These are phyloP conservation scores for Emydocephalus ijimae DNA, from an alignment of 2,113 vertebrate species.

Conservation along the genomic window DNA sequence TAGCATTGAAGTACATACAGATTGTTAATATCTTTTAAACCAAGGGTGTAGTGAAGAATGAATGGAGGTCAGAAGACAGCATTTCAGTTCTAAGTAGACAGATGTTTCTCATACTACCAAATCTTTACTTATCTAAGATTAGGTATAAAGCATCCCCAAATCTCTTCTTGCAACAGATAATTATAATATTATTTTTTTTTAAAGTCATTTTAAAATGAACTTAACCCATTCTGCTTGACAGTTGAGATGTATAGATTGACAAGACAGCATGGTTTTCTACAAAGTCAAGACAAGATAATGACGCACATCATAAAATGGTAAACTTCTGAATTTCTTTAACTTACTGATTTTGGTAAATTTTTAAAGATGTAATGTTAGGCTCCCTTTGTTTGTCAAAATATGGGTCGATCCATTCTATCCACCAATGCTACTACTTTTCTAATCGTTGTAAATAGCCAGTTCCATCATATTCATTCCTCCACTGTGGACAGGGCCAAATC, in stretches of 20 bases:
- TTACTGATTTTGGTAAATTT: neutral
- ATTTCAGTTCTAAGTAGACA: constrained; percentile 34
- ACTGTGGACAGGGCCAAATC: too few species aligned
- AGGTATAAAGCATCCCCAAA: constrained; percentile 34
- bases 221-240: accelerated
- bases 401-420: constrained; percentile 14
- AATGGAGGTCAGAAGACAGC: constrained; percentile 18
- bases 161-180: constrained; percentile 30
- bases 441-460: neutral
- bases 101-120: constrained; percentile 36
- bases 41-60: constrained; percentile 2
- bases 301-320: constrained; percentile 30
- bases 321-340: constrained; percentile 23
- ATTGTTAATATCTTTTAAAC: constrained; percentile 35
- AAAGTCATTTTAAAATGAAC: neutral
- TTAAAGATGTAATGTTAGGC: neutral
- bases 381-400: constrained; percentile 31
- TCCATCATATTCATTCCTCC: too few species aligned
- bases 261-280: constrained; percentile 16
- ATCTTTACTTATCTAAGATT: constrained; percentile 38
- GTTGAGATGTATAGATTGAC: constrained; percentile 29
- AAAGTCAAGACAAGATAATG: constrained; percentile 21
- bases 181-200: neutral
- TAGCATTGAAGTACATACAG: neutral
- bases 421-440: neutral